Conservation (phyloP, 2,797 vertebrate genomes). For the Danio tinwini region DNA sequence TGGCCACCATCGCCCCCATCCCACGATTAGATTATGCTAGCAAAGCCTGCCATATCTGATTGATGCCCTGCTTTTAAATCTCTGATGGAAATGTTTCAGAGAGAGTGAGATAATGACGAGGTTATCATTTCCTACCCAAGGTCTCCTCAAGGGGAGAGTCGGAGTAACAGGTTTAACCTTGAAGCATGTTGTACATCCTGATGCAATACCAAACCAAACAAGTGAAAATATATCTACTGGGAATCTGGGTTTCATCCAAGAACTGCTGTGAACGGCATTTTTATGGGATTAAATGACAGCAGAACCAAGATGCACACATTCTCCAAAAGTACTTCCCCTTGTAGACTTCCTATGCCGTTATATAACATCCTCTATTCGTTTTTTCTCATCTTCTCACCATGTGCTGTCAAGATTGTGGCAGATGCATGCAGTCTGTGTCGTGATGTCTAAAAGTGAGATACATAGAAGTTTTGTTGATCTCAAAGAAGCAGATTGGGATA, state of each 20-base stretch:
- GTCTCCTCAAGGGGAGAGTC: slow-evolving; percentile 40
- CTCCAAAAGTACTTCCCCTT: background rate
- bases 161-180: slow-evolving; percentile 40
- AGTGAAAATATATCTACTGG: slow-evolving; percentile 23
- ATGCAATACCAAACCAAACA: slow-evolving; percentile 19
- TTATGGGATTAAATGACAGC: slow-evolving; percentile 19
- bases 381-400: background rate
- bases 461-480: slow-evolving; percentile 12
- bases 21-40: slow-evolving; percentile 25
- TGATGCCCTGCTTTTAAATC: slow-evolving; percentile 5
- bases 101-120: slow-evolving; percentile 28
- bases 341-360: background rate
- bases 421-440: slow-evolving; percentile 40
- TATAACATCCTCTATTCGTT: background rate
- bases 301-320: background rate
- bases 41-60: slow-evolving; percentile 35
- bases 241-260: slow-evolving; percentile 1
- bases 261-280: slow-evolving; percentile 4
- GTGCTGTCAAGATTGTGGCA: slow-evolving; percentile 31
- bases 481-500: background rate
- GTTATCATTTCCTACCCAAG: slow-evolving; percentile 46
- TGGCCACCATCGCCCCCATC: slow-evolving; percentile 28
- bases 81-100: slow-evolving; percentile 28
- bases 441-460: slow-evolving; percentile 25
- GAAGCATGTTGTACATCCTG: slow-evolving; percentile 38